Percentiles rank a stretch among this genome's conserved stretches.
Conservation (phyloP, 1,140 invertebrate genomes). For the Euborellia annulipes region DNA sequence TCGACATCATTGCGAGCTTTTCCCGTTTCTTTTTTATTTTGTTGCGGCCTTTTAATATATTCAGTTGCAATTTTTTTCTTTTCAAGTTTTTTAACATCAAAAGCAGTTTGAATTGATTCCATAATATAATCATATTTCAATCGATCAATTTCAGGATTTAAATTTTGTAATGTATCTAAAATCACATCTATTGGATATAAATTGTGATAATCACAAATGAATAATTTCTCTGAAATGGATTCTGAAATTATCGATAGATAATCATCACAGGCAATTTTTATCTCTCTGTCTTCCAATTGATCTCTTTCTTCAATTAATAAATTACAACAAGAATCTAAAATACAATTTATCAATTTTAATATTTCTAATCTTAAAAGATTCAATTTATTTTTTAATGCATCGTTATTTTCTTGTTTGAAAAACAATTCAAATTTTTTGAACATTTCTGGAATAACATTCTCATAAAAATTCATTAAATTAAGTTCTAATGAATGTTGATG, state of each 20-base stretch:
- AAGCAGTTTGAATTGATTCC: conserved; percentile 29
- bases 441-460: conserved; percentile 40
- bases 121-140: conserved; percentile 40
- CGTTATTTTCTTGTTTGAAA: conserved; percentile 20
- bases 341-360: conserved; percentile 29
- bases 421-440: conserved; percentile 39
- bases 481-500: conserved; percentile 35
- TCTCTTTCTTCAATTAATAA: conserved; percentile 26
- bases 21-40: conserved; percentile 14
- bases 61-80: background rate
- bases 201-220: conserved; percentile 51
- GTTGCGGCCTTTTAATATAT: background rate
- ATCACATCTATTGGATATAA: conserved; percentile 43
- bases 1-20: no score
- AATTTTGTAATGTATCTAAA: conserved; percentile 36
- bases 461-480: conserved; percentile 48
- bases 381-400: conserved; percentile 25
- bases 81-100: background rate
- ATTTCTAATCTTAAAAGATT: conserved; percentile 29
- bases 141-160: conserved; percentile 45
- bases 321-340: conserved; percentile 28
- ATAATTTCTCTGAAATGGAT: conserved; percentile 43
- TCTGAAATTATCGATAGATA: conserved; percentile 43
- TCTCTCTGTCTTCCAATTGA: conserved; percentile 21
- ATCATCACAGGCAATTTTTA: conserved; percentile 32